Evolutionary conservation across 2,113 vertebrate species (phyloP), one percentile per base, ranked within the genome.

Genomic region (Tenrec ecaudatus): DNA sequence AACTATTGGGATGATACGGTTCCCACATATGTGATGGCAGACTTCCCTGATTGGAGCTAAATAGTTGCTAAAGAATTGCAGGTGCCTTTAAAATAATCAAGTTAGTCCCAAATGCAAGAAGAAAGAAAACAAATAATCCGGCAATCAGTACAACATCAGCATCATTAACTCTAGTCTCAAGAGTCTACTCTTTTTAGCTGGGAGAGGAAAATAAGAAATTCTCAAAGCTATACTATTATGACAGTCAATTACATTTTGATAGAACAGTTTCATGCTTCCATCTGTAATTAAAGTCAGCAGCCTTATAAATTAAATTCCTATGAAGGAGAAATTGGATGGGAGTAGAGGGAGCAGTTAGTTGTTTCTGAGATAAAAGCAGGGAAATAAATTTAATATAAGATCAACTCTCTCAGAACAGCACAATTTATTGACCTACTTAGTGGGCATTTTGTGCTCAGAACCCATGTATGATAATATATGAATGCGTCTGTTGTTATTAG

Each of bases 251-350:
- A 96, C 86, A 93, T 95, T 95, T 95, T 96, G 93, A 96, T 96
- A 96, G 81, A 96, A 96, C 86, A 92, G 80, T 92, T 96, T 93
- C 92, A 92, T 77, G 89, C 91, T 88, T 96, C 89, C 81, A 95
- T 96, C 92, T 96, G 95, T 96, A 96, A 96, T 97, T 97, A 97
- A 97, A 96, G 95, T 95, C 89, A 96, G 89, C 83, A 94, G 81
- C 94, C 89, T 96, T 96, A 96, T 93, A 96, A 96, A 96, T 96
- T 96, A 95, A 96, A 96, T 96, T 95, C 92, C 31, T 92, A 91
- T 23, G 0, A 92, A 96, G 84, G 81, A 75, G 78, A 95, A 96
- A 96, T 94, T 96, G 71, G 73, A 96, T 92, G 73, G 47, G 95
- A 96, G 78, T 33, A 95, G 58, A 93, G 95, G 89, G 91, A 96